Evolutionary conservation across 2,797 vertebrate genomes (phyloP), one percentile per base, ranked within the genome.

Genomic region (Merluccius polli): DNA sequence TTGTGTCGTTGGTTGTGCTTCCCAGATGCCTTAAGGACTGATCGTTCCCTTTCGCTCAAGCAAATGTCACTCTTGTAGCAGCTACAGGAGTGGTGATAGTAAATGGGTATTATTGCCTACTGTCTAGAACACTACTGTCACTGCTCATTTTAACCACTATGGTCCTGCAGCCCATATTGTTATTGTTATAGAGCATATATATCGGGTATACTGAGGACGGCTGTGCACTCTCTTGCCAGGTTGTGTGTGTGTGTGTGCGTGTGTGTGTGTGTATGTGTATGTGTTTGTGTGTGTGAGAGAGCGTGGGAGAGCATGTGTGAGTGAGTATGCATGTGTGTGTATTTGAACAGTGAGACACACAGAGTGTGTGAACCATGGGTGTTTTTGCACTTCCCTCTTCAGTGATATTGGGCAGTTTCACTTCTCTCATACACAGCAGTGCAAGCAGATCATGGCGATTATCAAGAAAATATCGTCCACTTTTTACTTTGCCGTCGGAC

Each of bases 361-460:
- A 21, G 24, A 65, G 59, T 27, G 59, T 65, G 59, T 65, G 59
- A 82, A 77, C 75, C 36, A 69, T 79, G 72, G 75, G 48, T 76
- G 32, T 11, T 73, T 63, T 74, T 79, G 52, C 81, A 89, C 87
- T 89, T 91, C 87, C 81, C 85, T 74, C 75, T 86, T 82, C 29
- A 68, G 73, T 76, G 70, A 85, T 87, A 85, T 84, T 86, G 71
- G 67, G 65, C 36, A 78, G 83, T 92, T 88, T 90, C 87, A 87
- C 80, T 91, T 92, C 90, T 87, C 72, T 31, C 12, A 12, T 4
- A 7, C 30, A 16, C 67, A 69, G 11, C 24, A 1, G 5, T 16
- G 29, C 11, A 30, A 12, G 2, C 21, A 59, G 52, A 59, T 59
- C 21, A 21, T 59, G 48, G 18, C n/a, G 38, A 41, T 41, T 41